phyloP scores from a whole-genome alignment of 2,888 invertebrate species.

The Hydraecia micacea region DNA sequence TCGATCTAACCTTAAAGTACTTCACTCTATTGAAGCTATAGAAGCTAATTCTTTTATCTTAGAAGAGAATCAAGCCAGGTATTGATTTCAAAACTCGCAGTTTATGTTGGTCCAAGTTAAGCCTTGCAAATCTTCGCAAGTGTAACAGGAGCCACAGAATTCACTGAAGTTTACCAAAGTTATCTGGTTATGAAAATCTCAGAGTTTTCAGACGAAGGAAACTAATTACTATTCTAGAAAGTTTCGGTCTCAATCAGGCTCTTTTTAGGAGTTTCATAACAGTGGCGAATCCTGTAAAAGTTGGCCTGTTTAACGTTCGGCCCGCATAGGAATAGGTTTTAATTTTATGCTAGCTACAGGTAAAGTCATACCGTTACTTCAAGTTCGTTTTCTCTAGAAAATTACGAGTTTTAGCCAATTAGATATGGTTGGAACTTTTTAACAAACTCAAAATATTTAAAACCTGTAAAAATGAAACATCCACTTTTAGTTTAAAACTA shows the following conservation, averaged over 20 bases:
- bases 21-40: conserved; percentile 58
- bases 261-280: conserved; percentile 67
- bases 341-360: conserved; percentile 62
- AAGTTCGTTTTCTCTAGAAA: conserved; percentile 23
- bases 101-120: conserved; percentile 57
- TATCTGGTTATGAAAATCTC: conserved; percentile 76
- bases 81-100: conserved; percentile 53
- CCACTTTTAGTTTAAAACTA: not conserved
- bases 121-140: conserved; percentile 47
- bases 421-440: conserved; percentile 13
- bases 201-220: conserved; percentile 72
- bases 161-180: conserved; percentile 72
- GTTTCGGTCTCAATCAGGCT: conserved; percentile 75
- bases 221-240: conserved; percentile 78
- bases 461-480: conserved; percentile 8
- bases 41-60: conserved; percentile 57
- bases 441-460: conserved; percentile 7
- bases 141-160: conserved; percentile 65
- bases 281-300: conserved; percentile 56
- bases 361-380: conserved; percentile 48
- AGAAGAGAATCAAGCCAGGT: conserved; percentile 40
- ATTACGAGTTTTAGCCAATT: conserved; percentile 16
- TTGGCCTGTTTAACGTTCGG: conserved; percentile 64
- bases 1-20: conserved; percentile 62
- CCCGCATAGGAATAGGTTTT: conserved; percentile 65